Conservation (phyloP, 2,113 vertebrate genomes). For the Meles meles region DNA sequence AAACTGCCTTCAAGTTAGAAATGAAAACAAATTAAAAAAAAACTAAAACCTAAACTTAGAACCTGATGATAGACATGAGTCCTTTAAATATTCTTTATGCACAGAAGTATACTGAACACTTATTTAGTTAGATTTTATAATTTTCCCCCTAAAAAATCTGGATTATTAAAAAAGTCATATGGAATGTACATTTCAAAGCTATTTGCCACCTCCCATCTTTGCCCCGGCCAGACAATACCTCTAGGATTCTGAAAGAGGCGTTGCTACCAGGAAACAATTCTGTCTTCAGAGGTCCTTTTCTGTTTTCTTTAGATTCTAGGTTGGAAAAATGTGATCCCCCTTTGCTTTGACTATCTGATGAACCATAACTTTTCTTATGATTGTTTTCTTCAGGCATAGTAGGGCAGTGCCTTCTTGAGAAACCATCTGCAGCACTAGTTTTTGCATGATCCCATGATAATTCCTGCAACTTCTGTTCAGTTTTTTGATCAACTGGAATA, state of each 20-base stretch:
- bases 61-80: slow-evolving; percentile 9
- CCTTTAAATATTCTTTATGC: neutral
- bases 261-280: slow-evolving; percentile 86
- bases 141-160: neutral
- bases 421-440: slow-evolving; percentile 34
- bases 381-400: slow-evolving; percentile 40
- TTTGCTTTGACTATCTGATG: slow-evolving; percentile 45
- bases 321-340: neutral
- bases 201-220: neutral
- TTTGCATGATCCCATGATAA: slow-evolving; percentile 32
- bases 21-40: slow-evolving; percentile 29
- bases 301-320: slow-evolving; percentile 35
- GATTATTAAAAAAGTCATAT: neutral
- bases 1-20: neutral
- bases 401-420: slow-evolving; percentile 30
- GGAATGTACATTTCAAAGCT: neutral
- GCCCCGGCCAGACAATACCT: slow-evolving; percentile 81
- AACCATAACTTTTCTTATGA: slow-evolving; percentile 32
- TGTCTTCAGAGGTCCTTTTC: slow-evolving; percentile 22
- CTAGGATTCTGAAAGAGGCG: slow-evolving; percentile 90
- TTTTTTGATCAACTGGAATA: slow-evolving; percentile 78
- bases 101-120: neutral
- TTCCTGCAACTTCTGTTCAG: slow-evolving; percentile 60
- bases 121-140: neutral
- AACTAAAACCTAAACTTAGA: slow-evolving; percentile 12